Base-by-base conservation (phyloP, 1,140 invertebrate species). In the Halictus rubicundus region DNA sequence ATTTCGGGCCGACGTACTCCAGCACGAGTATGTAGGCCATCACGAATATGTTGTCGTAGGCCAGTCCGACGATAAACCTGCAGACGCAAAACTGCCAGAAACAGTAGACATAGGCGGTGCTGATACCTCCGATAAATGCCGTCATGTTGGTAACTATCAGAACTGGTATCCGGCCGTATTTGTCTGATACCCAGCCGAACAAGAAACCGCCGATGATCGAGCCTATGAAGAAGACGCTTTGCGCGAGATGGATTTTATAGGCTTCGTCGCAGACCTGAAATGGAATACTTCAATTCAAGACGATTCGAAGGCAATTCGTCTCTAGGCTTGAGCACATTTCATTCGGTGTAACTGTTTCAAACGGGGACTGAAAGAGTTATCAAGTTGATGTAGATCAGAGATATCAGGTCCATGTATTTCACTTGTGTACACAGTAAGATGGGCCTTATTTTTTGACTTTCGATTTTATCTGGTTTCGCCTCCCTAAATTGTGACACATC, bases 11-110 rank as follows among this genome's bases (percentile, higher is more conserved):
- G 7, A 92, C 88, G 83, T 93, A 94, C 72, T 94, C 93, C 81
- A 94, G 80, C n/a, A 92, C 92, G 84, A 88, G 66, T 78, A 95
- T 95, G 78, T 94, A 95, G 65, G 94, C 93, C 89, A 95, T 93
- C 37, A 94, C 90, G 74, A 94, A 94, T 78, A 92, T 92, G 76
- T 94, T 94, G 82, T 95, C 94, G 84, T 93, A 94, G 6, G 94
- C 89, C 85, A 94, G 88, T 27, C 94, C 94, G 0, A 93, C 91
- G 25, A 95, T 85, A 79, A 95, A 95, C 27, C 94, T 90, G 70
- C 93, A 94, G 7, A 93, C 42, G n/a, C 91, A 89, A 81, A 94
- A 95, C 16, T 93, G 89, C 90, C 91, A 94, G 65, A 94, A 93
- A 5, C 87, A 87, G 14, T 63, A 87, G 10, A 91, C 90, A 68